phyloP scores from a whole-genome alignment of 2,113 vertebrate species.

The Salvelinus fontinalis region DNA sequence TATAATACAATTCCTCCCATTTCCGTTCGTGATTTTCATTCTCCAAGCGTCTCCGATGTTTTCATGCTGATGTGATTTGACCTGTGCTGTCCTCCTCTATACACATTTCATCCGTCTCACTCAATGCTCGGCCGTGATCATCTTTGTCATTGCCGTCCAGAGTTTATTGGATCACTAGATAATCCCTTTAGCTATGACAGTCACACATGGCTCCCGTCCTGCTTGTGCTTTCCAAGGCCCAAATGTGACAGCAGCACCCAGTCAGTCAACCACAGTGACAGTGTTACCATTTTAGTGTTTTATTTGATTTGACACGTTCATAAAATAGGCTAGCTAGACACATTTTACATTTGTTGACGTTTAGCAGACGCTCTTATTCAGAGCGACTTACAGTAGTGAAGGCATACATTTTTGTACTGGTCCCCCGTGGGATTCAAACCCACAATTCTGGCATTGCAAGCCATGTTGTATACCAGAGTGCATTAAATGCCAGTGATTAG shows the following conservation, averaged over 20 bases:
- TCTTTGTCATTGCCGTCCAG: conserved; percentile 31
- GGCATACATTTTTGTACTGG: no score
- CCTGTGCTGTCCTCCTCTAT: conserved; percentile 13
- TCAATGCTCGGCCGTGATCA: conserved; percentile 15
- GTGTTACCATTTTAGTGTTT: background rate
- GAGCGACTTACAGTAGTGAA: no score
- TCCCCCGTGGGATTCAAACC: no score
- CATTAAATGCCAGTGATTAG: no score
- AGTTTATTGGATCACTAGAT: conserved; percentile 56
- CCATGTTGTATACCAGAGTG: no score
- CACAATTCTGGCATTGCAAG: no score
- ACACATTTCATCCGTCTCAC: conserved; percentile 35
- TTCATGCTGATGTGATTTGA: conserved; percentile 49
- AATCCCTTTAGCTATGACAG: conserved; percentile 47
- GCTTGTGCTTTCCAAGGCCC: conserved; percentile 16
- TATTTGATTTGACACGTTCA: background rate
- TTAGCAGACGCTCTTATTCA: no score
- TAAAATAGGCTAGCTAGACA: background rate
- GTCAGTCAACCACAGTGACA: conserved; percentile 24
- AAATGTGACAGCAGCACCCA: conserved; percentile 28
- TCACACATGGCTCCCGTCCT: conserved; percentile 18
- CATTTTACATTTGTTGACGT: no score
- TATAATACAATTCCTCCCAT: background rate
- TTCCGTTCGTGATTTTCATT: conserved; percentile 20
- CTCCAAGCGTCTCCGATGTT: conserved; percentile 27